A percentile compares a stretch with the other conserved stretches of the same genome.
Conservation (phyloP, 2,113 vertebrate genomes). For the Lontra canadensis region DNA sequence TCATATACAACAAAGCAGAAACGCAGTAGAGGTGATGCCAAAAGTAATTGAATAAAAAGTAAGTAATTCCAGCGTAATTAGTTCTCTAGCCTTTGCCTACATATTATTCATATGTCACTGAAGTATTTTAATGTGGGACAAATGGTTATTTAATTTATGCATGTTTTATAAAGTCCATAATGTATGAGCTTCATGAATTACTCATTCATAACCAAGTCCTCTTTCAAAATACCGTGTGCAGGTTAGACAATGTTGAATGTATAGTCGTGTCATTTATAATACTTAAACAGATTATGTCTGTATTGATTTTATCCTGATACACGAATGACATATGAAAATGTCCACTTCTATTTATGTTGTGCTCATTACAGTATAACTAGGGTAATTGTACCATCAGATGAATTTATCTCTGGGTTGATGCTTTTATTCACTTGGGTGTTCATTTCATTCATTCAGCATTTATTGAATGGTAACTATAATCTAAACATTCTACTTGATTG, state of each 20-base stretch:
- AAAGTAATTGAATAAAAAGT: constrained; percentile 66
- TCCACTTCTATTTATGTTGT: not conserved
- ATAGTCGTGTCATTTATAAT: not conserved
- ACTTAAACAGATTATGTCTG: not conserved
- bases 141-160: constrained; percentile 66
- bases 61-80: constrained; percentile 59
- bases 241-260: not conserved
- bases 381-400: not conserved
- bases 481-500: not conserved
- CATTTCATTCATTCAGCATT: not conserved
- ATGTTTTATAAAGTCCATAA: constrained; percentile 50
- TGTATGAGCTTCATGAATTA: constrained; percentile 52
- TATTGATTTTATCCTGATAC: not conserved
- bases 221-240: not conserved
- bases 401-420: not conserved
- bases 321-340: not conserved
- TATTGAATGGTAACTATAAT: not conserved
- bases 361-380: not conserved
- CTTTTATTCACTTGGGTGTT: not conserved
- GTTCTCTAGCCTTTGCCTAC: constrained; percentile 56
- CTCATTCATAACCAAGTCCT: constrained; percentile 45
- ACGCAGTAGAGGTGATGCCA: constrained; percentile 38
- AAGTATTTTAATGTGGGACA: constrained; percentile 68
- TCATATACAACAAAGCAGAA: constrained; percentile 1
- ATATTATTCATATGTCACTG: constrained; percentile 47